phyloP scores from a whole-genome alignment of 2,797 vertebrate genomes.

The Delichon dasypus region DNA sequence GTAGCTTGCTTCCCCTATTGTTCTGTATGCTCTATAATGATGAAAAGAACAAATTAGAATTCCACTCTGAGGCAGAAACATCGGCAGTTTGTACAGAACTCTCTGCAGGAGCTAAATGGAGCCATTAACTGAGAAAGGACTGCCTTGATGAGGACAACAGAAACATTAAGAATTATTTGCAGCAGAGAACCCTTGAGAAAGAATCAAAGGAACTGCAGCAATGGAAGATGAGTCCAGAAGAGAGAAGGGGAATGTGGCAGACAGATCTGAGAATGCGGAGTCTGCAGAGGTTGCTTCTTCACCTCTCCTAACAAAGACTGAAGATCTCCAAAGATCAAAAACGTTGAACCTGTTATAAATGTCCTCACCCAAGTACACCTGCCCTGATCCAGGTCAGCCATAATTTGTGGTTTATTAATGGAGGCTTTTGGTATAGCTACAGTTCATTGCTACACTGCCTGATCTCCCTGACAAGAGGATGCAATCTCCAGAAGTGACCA shows the following conservation, averaged over 20 bases:
- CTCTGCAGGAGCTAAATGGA: constrained; percentile 7
- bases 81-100: background rate
- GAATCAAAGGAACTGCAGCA: background rate
- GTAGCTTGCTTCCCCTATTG: background rate
- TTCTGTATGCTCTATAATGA: background rate
- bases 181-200: background rate
- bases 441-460: background rate
- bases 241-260: background rate
- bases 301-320: background rate
- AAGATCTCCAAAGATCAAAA: background rate
- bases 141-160: background rate
- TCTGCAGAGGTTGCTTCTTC: background rate
- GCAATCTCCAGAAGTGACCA: background rate
- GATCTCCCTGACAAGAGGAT: background rate
- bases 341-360: background rate
- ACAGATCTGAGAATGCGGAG: background rate
- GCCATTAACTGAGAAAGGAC: constrained; percentile 9
- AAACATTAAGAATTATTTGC: background rate
- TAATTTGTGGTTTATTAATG: background rate
- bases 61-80: background rate
- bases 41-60: constrained; percentile 21
- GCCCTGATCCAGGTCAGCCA: background rate
- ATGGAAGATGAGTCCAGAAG: background rate
- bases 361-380: background rate
- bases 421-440: background rate